Evolutionary conservation across 2,888 invertebrate species (phyloP).

Genomic region (Mesorhabditis spiculigera): DNA sequence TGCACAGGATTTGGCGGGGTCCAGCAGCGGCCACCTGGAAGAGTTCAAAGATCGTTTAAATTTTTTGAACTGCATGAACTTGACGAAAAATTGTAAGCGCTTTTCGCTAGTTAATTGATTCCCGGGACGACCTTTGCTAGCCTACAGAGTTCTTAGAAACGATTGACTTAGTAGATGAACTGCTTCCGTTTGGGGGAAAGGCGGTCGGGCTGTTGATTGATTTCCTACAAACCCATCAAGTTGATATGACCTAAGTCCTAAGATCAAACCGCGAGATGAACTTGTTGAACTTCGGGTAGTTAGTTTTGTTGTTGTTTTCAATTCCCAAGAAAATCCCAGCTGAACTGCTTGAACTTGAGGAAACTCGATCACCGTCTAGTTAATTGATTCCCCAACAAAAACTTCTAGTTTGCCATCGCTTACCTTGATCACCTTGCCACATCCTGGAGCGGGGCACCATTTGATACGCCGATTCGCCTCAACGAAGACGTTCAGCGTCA

Average conservation of each 20-base stretch:
- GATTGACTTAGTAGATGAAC: too few species aligned
- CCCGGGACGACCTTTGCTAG: too few species aligned
- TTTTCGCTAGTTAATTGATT: too few species aligned
- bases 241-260: too few species aligned
- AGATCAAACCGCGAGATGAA: too few species aligned
- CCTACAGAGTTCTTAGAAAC: too few species aligned
- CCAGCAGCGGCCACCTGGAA: slow-evolving; percentile 29
- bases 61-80: not conserved
- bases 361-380: not conserved
- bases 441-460: slow-evolving; percentile 97
- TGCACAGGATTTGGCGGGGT: slow-evolving; percentile 73
- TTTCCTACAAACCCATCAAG: too few species aligned
- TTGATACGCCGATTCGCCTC: slow-evolving; percentile 90
- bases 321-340: too few species aligned
- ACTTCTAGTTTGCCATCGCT: slow-evolving; percentile 70
- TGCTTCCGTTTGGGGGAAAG: too few species aligned
- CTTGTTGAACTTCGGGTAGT: too few species aligned
- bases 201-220: too few species aligned
- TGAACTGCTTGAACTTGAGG: not conserved
- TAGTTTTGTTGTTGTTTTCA: too few species aligned
- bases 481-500: slow-evolving; percentile 33
- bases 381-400: not conserved
- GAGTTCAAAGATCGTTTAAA: not conserved
- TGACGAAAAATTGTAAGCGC: not conserved
- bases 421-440: slow-evolving; percentile 84